Conservation (phyloP, 2,113 vertebrate species). For the Corydoras maculifer region DNA sequence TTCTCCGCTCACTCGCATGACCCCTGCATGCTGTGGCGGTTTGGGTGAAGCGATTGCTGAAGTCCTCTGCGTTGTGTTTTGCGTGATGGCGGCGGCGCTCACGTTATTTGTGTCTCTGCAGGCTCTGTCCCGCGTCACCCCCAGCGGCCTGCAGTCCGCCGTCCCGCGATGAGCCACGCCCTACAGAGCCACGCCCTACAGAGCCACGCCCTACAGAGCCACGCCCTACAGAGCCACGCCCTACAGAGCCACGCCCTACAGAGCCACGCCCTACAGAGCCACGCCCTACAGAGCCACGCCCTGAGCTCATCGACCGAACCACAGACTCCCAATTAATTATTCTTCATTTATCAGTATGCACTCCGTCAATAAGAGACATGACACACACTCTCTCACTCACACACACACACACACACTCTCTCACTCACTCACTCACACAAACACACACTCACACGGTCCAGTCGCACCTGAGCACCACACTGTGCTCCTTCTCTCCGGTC, state of each 20-base stretch:
- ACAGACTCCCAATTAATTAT: too few relatives aligned
- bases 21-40: too few relatives aligned
- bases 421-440: neutral
- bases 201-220: too few relatives aligned
- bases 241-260: neutral
- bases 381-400: neutral
- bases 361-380: neutral
- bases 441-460: neutral
- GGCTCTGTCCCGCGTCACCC: slow-evolving; percentile 87
- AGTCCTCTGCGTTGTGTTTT: too few relatives aligned
- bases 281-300: neutral
- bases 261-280: neutral
- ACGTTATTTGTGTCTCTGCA: slow-evolving; percentile 45
- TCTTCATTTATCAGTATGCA: neutral
- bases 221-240: neutral
- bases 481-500: slow-evolving; percentile 5
- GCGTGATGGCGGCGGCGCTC: too few relatives aligned
- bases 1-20: too few relatives aligned
- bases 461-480: neutral
- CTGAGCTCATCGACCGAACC: too few relatives aligned
- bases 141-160: slow-evolving; percentile 88
- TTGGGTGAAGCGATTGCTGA: too few relatives aligned
- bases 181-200: neutral
- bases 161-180: slow-evolving; percentile 55
- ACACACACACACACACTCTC: slow-evolving; percentile 1